A percentile compares a stretch with the other conserved stretches of the same genome.
These are phyloP conservation scores for Artibeus jamaicensis DNA, from an alignment of 2,797 vertebrate species.

Conservation along the genomic window DNA sequence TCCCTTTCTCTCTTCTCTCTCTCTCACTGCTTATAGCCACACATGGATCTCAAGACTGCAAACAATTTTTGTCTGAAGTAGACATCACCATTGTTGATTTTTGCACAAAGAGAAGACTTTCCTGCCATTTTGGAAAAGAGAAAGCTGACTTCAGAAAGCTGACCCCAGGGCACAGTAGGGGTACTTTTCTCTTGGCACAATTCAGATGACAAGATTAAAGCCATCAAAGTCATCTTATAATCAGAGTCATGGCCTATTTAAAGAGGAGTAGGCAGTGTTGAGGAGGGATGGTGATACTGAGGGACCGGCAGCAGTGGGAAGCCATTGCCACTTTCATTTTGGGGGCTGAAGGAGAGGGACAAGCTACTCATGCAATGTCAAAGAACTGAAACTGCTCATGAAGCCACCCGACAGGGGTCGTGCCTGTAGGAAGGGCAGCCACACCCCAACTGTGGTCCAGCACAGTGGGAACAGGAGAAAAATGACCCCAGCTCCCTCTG, in stretches of 20 bases:
- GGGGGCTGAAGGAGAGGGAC: background rate
- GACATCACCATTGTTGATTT: background rate
- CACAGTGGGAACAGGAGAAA: background rate
- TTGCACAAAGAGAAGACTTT: background rate
- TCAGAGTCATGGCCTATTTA: background rate
- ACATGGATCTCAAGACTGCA: background rate
- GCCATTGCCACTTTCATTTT: background rate
- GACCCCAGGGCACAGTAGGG: background rate
- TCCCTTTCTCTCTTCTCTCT: background rate
- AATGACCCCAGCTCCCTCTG: background rate
- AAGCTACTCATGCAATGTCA: accelerated
- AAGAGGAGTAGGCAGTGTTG: background rate
- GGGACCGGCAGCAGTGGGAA: background rate
- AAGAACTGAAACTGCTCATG: background rate
- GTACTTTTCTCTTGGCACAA: background rate
- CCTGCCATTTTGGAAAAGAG: background rate
- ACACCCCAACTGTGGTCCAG: background rate
- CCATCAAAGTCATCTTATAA: background rate
- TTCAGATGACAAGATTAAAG: background rate
- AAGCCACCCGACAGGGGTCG: background rate
- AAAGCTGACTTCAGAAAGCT: background rate
- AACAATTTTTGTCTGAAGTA: background rate
- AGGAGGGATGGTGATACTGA: background rate
- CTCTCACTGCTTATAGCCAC: background rate
- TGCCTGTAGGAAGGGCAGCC: background rate